Base-by-base conservation (phyloP, 2,113 vertebrate species). In the Rhinogobius similis region DNA sequence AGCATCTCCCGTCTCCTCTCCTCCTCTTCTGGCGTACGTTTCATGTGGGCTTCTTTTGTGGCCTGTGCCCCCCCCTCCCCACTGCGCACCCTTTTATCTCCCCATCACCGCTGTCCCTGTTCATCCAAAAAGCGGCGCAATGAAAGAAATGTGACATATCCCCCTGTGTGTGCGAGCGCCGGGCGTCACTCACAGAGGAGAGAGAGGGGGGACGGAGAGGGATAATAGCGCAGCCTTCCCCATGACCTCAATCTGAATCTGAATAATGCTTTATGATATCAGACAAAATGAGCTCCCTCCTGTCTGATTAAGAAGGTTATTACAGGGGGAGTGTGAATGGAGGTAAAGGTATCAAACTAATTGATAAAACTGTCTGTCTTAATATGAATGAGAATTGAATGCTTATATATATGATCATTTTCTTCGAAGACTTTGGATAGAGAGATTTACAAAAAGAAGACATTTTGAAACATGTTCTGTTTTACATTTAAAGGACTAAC, bases 201-300 rank as follows among this genome's bases (percentile, higher is more conserved):
- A 52, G n/a, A 23, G 10, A 3, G 48, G n/a, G 48, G n/a, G 48
- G 46, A 48, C 8, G 21, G 48, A 67, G 70, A 74, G 72, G 69
- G 82, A 84, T 85, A 87, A 90, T 84, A 86, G 76, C 43, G 18
- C 50, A 68, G 88, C 84, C 81, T 87, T 82, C 82, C 70, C 80
- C 26, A 81, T 89, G 88, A 90, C 88, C 90, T 87, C 88, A 81
- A 83, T 90, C 88, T 86, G 81, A 82, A 87, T 84, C 78, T 82
- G 82, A 84, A 84, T 91, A 72, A 86, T 89, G 70, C 53, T 56
- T 26, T 16, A 85, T 74, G 20, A 68, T 58, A 71, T 78, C 82
- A n/a, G 68, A 61, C 63, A 53, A 87, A 83, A 87, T 84, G 80
- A 71, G 32, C 21, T 80, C 67, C 62, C n/a, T 36, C 67, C 26